phyloP scores from a whole-genome alignment of 37 sponge, comb jelly and placozoan genomes.

The Lycopodina hypogea region DNA sequence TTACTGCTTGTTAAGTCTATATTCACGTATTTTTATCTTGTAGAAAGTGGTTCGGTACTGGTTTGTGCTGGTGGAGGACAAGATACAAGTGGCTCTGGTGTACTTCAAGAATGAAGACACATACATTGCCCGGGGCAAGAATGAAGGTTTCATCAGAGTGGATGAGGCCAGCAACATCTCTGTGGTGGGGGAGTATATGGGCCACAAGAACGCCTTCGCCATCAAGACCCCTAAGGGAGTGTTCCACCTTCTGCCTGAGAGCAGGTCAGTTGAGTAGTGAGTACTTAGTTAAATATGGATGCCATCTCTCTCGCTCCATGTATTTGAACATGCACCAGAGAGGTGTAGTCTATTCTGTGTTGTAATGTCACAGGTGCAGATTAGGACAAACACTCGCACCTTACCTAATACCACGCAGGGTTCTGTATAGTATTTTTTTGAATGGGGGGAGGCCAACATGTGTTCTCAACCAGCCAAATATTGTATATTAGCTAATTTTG shows the following conservation, averaged over 20 bases:
- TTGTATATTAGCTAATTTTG: no score
- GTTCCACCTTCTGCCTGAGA: conserved; percentile 47
- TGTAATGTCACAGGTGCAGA: no score
- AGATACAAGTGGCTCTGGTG: conserved; percentile 50
- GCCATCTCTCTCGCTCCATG: no score
- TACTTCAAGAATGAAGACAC: conserved; percentile 62
- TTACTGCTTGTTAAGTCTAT: no score
- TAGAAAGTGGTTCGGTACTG: conserved; percentile 61
- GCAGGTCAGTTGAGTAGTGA: conserved; percentile 39
- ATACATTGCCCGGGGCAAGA: conserved; percentile 50
- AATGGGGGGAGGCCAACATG: no score
- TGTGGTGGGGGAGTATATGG: conserved; percentile 49
- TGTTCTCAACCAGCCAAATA: no score
- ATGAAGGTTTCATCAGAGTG: conserved; percentile 66
- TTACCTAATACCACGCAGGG: no score
- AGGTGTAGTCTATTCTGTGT: no score
- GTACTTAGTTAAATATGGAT: no score
- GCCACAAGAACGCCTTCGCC: conserved; percentile 41
- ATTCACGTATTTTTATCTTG: background rate
- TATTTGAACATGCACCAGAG: no score
- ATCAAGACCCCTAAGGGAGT: conserved; percentile 6
- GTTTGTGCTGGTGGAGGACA: conserved; percentile 72
- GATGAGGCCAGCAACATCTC: conserved; percentile 49
- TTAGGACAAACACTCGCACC: no score
- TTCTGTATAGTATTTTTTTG: no score